phyloP scores from a whole-genome alignment of 2,888 invertebrate genomes.

The Erebia ligea region DNA sequence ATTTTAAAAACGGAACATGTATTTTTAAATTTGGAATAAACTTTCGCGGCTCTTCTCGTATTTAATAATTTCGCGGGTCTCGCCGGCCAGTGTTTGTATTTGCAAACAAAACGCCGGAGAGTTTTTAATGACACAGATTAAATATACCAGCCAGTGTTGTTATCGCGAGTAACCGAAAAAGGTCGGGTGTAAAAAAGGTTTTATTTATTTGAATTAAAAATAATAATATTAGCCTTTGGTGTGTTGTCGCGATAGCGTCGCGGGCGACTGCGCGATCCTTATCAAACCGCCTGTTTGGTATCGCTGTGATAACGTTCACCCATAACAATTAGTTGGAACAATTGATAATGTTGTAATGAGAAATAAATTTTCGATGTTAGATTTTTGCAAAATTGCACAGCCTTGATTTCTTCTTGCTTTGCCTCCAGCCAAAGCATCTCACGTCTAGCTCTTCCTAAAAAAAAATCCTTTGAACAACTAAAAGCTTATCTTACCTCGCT shows the following conservation, averaged over 20 bases:
- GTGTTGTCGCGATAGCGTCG: slow-evolving; percentile 50
- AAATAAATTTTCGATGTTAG: slow-evolving; percentile 4
- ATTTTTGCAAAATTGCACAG: neutral
- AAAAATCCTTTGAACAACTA: no score
- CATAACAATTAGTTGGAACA: slow-evolving; percentile 70
- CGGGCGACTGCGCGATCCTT: slow-evolving; percentile 62
- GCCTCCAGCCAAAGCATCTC: no score
- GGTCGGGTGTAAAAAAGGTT: slow-evolving; percentile 18
- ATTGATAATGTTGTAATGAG: slow-evolving; percentile 53
- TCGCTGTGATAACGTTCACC: slow-evolving; percentile 70
- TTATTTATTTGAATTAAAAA: slow-evolving; percentile 20
- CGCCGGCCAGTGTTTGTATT: slow-evolving; percentile 28
- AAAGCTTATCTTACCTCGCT: no score
- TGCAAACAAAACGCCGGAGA: slow-evolving; percentile 35
- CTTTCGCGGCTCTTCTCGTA: slow-evolving; percentile 29
- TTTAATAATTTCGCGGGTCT: slow-evolving; percentile 30
- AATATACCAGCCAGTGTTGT: slow-evolving; percentile 29
- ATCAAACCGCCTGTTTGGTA: slow-evolving; percentile 59
- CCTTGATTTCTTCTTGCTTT: no score
- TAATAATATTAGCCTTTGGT: slow-evolving; percentile 34
- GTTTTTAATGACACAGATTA: slow-evolving; percentile 38
- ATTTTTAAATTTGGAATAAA: slow-evolving; percentile 18
- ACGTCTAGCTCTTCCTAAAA: no score
- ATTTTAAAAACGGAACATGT: slow-evolving; percentile 25
- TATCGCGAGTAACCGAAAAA: slow-evolving; percentile 7